These are phyloP conservation scores for Anoplopoma fimbria DNA, from an alignment of 2,113 vertebrate genomes.

Conservation along the genomic window DNA sequence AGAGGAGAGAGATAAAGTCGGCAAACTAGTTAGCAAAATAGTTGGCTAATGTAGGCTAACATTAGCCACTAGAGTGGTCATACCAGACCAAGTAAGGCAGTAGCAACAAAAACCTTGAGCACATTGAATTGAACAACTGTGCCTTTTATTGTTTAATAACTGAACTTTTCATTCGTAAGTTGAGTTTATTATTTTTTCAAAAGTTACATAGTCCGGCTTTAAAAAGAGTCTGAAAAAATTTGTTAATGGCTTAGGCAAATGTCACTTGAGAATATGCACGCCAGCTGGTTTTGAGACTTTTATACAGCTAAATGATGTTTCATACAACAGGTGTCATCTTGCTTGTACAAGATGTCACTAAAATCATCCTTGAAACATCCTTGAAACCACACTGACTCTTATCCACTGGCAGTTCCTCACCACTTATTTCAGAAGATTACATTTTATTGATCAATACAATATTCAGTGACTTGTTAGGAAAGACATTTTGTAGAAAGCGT, in stretches of 20 bases:
- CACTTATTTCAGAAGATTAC: background rate
- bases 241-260: background rate
- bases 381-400: background rate
- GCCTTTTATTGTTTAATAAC: background rate
- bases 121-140: background rate
- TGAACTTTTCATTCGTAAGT: background rate
- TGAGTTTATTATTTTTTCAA: background rate
- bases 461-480: constrained; percentile 53
- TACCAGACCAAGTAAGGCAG: background rate
- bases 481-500: constrained; percentile 26
- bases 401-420: background rate
- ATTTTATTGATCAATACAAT: background rate
- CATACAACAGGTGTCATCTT: background rate
- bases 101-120: background rate
- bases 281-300: constrained; percentile 6
- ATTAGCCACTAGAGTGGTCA: background rate
- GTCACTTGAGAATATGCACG: background rate
- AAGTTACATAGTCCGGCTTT: constrained; percentile 10
- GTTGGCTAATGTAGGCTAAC: background rate
- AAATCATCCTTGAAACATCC: constrained; percentile 14
- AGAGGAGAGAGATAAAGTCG: background rate
- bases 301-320: constrained; percentile 12
- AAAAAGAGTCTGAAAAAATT: background rate
- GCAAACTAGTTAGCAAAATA: no score
- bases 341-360: constrained; percentile 2